phyloP scores from a whole-genome alignment of 2,888 invertebrate genomes.

The Agonopterix alstromeriana region DNA sequence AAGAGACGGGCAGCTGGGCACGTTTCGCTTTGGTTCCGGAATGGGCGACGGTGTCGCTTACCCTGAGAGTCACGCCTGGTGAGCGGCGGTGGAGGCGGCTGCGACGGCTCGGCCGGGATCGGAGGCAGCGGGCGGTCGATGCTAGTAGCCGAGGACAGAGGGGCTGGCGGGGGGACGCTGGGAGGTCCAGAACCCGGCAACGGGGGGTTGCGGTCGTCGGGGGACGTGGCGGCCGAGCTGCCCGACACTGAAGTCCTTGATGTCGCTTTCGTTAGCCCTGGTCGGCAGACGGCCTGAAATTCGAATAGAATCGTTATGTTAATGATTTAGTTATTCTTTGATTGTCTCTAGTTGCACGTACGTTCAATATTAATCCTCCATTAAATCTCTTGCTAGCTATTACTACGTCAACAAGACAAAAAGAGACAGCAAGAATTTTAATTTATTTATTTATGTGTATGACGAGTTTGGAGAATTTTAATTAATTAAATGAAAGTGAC shows the following conservation, averaged over 20 bases:
- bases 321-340: no score
- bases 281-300: constrained; percentile 63
- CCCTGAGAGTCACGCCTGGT: constrained; percentile 84
- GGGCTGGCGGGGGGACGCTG: constrained; percentile 56
- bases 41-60: constrained; percentile 24
- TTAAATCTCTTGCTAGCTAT: no score
- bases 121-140: constrained; percentile 78
- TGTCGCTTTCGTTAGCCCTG: constrained; percentile 58
- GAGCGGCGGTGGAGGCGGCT: constrained; percentile 66
- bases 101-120: constrained; percentile 74
- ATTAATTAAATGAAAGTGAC: no score
- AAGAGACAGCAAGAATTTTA: no score
- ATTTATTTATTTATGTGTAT: no score
- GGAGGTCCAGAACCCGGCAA: constrained; percentile 49
- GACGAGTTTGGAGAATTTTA: no score
- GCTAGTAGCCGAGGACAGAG: constrained; percentile 56
- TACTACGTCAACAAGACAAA: no score
- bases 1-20: no score
- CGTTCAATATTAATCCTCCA: no score
- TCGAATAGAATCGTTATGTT: neutral
- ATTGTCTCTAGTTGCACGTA: no score
- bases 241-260: constrained; percentile 68
- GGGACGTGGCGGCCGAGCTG: constrained; percentile 68
- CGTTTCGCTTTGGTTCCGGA: no score
- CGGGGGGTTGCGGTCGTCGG: constrained; percentile 48